Percentiles rank a stretch among this genome's conserved stretches.
Conservation (phyloP, 2,113 vertebrate genomes). For the Prionailurus viverrinus region DNA sequence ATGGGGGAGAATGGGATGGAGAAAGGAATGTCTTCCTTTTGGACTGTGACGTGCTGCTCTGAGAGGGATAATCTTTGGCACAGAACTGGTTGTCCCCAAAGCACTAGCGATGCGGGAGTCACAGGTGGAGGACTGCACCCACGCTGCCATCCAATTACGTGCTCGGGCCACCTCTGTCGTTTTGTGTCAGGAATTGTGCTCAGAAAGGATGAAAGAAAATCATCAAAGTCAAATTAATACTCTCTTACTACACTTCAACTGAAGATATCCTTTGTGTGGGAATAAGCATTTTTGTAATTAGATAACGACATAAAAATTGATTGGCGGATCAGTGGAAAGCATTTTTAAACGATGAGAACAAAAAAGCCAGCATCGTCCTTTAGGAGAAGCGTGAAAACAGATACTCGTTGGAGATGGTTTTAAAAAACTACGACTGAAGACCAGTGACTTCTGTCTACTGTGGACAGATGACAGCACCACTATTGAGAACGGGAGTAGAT, state of each 20-base stretch:
- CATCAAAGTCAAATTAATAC: constrained; percentile 28
- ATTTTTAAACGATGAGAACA: neutral
- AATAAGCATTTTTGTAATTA: neutral
- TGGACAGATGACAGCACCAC: accelerated
- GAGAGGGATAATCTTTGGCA: neutral
- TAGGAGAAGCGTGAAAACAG: neutral
- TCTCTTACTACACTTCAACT: neutral
- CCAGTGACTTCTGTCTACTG: neutral
- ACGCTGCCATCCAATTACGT: neutral
- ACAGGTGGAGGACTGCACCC: accelerated
- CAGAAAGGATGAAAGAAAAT: neutral
- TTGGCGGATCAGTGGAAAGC: neutral
- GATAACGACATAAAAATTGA: neutral
- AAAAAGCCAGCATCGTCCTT: neutral
- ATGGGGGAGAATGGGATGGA: neutral
- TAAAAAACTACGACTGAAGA: neutral
- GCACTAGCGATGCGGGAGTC: accelerated
- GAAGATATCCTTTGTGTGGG: neutral
- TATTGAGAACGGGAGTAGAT: neutral
- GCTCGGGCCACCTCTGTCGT: neutral
- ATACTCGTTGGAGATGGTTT: neutral
- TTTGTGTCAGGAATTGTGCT: neutral
- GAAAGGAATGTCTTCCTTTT: neutral
- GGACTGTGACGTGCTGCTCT: neutral
- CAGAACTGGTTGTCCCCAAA: neutral